Conservation (phyloP, 2,888 invertebrate species). For the Helicoverpa assulta region DNA sequence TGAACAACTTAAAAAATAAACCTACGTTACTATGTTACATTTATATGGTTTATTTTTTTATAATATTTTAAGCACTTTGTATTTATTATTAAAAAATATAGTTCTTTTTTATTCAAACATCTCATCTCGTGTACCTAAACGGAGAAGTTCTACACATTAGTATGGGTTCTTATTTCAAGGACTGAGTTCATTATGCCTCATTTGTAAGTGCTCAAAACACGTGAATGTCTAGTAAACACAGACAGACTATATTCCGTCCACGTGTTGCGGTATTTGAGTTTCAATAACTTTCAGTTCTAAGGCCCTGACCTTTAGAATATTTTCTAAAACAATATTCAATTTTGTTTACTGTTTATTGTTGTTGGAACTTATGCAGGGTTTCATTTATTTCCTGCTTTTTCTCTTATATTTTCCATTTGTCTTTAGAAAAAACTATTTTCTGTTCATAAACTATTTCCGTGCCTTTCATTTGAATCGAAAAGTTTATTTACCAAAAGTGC, state of each 20-base stretch:
- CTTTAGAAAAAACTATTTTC: too few relatives aligned
- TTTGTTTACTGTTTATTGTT: background rate
- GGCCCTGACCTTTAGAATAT: background rate
- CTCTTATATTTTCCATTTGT: too few relatives aligned
- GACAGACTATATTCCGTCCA: background rate
- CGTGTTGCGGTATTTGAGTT: slow-evolving; percentile 10
- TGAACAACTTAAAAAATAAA: too few relatives aligned
- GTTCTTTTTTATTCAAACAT: too few relatives aligned
- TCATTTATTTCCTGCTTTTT: background rate
- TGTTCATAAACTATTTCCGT: too few relatives aligned
- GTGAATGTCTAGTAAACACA: slow-evolving; percentile 1
- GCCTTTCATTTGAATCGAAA: background rate
- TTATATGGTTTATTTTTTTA: too few relatives aligned
- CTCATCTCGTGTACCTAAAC: too few relatives aligned
- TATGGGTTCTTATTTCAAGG: too few relatives aligned
- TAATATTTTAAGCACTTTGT: too few relatives aligned
- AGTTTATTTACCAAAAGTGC: background rate
- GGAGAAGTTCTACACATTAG: too few relatives aligned
- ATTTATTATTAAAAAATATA: too few relatives aligned
- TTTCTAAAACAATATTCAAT: background rate
- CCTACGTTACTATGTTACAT: too few relatives aligned
- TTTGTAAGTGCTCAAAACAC: background rate
- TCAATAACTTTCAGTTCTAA: background rate
- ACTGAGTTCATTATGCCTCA: background rate
- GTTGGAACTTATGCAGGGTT: background rate